phyloP scores from a whole-genome alignment of 2,797 vertebrate genomes.

The Intellagama lesueurii region DNA sequence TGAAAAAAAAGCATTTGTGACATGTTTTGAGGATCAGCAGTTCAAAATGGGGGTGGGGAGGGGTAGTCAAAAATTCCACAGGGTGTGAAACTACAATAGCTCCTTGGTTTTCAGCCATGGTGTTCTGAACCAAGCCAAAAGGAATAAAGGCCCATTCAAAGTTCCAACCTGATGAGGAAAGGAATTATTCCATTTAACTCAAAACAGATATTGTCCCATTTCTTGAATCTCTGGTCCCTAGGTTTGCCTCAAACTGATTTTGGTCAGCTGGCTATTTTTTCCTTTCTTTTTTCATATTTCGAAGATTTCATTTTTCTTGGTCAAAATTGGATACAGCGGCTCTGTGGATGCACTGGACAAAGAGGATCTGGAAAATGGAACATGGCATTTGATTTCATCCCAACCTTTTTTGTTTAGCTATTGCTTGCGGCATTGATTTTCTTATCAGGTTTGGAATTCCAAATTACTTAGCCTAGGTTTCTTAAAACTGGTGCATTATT shows the following conservation, averaged over 20 bases:
- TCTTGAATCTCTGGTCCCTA: background rate
- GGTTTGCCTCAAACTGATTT: background rate
- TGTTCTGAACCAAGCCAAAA: background rate
- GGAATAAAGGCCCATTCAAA: background rate
- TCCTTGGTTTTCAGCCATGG: background rate
- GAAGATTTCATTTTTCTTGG: background rate
- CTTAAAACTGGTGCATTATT: background rate
- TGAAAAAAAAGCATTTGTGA: background rate
- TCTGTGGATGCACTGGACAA: background rate
- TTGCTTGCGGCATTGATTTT: background rate
- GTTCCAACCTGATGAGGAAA: background rate
- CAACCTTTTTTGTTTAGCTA: background rate
- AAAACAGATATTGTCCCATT: background rate
- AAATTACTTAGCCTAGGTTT: background rate
- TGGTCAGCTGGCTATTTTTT: background rate
- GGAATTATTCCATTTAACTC: conserved; percentile 1
- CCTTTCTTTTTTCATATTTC: background rate
- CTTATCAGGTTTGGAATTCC: background rate
- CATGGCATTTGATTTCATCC: background rate
- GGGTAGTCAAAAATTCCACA: background rate
- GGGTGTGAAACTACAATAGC: background rate
- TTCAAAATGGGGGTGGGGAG: background rate
- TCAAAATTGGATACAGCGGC: background rate
- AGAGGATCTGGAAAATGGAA: background rate
- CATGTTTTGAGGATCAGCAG: background rate